Conservation (phyloP, 2,113 vertebrate genomes). For the Heterotis niloticus region DNA sequence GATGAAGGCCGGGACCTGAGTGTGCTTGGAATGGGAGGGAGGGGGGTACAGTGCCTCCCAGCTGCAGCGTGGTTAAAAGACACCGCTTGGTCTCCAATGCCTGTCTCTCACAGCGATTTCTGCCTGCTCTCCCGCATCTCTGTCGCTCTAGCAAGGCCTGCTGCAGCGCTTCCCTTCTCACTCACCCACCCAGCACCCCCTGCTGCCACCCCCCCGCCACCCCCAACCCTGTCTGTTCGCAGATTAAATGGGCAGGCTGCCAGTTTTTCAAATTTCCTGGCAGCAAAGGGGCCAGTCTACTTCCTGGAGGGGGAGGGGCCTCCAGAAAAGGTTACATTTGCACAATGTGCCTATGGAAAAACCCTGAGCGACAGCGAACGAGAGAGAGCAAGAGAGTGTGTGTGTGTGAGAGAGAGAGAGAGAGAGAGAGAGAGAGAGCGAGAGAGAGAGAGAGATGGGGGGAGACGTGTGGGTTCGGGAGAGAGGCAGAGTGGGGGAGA, state of each 20-base stretch:
- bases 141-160: neutral
- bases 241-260: conserved; percentile 87
- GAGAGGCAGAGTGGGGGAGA: conserved; percentile 8
- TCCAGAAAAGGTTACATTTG: conserved; percentile 86
- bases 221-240: conserved; percentile 60
- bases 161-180: neutral
- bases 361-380: conserved; percentile 57
- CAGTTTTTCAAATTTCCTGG: conserved; percentile 84
- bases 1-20: neutral
- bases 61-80: neutral
- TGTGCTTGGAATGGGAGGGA: too few species aligned
- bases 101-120: neutral
- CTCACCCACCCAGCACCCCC: conserved; percentile 33
- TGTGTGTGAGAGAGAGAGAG: conserved; percentile 23
- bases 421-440: conserved; percentile 54
- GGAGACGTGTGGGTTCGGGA: conserved; percentile 40
- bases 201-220: conserved; percentile 44
- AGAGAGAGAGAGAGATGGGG: conserved; percentile 55
- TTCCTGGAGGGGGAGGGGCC: conserved; percentile 75
- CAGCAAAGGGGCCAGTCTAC: conserved; percentile 72
- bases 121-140: neutral
- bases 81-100: neutral
- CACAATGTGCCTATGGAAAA: conserved; percentile 80
- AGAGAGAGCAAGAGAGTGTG: conserved; percentile 49
- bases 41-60: neutral